A percentile compares a stretch with the other conserved stretches of the same genome.
Evolutionary conservation across 1,140 invertebrate genomes (phyloP).

Genomic region (Helicoverpa armigera): DNA sequence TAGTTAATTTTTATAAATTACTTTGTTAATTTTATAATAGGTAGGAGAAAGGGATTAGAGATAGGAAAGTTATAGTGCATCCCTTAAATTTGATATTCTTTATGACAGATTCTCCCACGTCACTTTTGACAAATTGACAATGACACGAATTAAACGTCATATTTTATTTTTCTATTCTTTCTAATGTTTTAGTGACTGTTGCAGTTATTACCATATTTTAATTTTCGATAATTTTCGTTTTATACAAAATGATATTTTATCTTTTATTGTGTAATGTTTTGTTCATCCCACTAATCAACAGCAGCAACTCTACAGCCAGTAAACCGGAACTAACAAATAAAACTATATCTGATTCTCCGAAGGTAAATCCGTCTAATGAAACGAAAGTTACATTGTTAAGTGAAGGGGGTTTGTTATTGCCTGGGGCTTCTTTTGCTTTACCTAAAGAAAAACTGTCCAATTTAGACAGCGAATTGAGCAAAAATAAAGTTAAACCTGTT

Average conservation of each 20-base stretch:
- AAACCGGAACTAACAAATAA: constrained; percentile 44
- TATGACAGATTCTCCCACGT: constrained; percentile 22
- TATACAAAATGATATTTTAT: constrained; percentile 60
- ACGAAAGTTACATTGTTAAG: constrained; percentile 59
- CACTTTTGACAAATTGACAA: constrained; percentile 19
- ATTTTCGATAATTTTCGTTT: constrained; percentile 41
- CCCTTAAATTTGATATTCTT: background rate
- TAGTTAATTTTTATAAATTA: too few relatives aligned
- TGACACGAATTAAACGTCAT: constrained; percentile 25
- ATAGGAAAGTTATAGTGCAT: background rate
- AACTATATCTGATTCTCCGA: constrained; percentile 39
- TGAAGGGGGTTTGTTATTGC: constrained; percentile 66
- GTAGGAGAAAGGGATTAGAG: too few relatives aligned
- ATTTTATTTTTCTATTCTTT: constrained; percentile 5
- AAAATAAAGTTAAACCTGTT: constrained; percentile 65
- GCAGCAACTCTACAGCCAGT: constrained; percentile 39
- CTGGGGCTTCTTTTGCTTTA: constrained; percentile 55
- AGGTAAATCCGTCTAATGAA: constrained; percentile 52
- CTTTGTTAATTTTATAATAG: too few relatives aligned
- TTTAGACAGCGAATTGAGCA: constrained; percentile 64
- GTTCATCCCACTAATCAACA: constrained; percentile 51
- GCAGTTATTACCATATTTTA: constrained; percentile 15
- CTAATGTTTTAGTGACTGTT: constrained; percentile 36
- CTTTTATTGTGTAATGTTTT: constrained; percentile 59
- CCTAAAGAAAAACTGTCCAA: constrained; percentile 62